A percentile compares a stretch with the other conserved stretches of the same genome.
These are phyloP conservation scores for Salvelinus fontinalis DNA, from an alignment of 2,113 vertebrate genomes.

Conservation along the genomic window DNA sequence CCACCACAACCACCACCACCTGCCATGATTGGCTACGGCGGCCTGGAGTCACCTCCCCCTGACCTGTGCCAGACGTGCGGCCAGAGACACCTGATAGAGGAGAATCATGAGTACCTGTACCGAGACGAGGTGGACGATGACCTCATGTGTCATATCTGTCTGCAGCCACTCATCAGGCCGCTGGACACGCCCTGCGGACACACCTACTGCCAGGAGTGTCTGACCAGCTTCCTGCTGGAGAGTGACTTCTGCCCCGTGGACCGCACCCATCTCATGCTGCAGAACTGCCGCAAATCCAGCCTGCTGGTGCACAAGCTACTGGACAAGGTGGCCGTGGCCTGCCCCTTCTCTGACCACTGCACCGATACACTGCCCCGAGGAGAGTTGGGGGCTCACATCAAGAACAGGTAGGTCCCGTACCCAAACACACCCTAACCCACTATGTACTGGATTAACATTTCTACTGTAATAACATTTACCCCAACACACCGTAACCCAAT, in stretches of 20 bases:
- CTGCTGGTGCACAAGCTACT: conserved; percentile 92
- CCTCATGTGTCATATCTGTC: conserved; percentile 93
- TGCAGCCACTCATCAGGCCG: conserved; percentile 88
- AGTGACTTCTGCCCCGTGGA: conserved; percentile 97
- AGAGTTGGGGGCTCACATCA: conserved; percentile 87
- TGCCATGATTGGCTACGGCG: too few species aligned
- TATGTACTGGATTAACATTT: background rate
- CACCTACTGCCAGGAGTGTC: conserved; percentile 91
- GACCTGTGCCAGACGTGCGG: conserved; percentile 83
- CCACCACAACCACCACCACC: too few species aligned
- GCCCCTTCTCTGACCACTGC: conserved; percentile 88
- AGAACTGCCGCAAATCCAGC: conserved; percentile 89
- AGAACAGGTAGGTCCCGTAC: conserved; percentile 78
- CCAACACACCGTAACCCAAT: too few species aligned
- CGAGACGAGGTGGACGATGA: conserved; percentile 90
- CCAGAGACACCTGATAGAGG: conserved; percentile 83
- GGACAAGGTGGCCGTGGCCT: conserved; percentile 90
- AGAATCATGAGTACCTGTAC: conserved; percentile 93
- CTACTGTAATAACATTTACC: conserved; percentile 1
- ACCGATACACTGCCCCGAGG: conserved; percentile 77
- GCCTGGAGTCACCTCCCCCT: background rate
- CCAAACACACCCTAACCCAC: background rate
- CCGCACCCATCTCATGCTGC: conserved; percentile 82
- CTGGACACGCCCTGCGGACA: conserved; percentile 96
- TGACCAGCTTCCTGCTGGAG: conserved; percentile 92